Base-by-base conservation (phyloP, 2,888 invertebrate species). In the Hydrotaea cyrtoneurina region DNA sequence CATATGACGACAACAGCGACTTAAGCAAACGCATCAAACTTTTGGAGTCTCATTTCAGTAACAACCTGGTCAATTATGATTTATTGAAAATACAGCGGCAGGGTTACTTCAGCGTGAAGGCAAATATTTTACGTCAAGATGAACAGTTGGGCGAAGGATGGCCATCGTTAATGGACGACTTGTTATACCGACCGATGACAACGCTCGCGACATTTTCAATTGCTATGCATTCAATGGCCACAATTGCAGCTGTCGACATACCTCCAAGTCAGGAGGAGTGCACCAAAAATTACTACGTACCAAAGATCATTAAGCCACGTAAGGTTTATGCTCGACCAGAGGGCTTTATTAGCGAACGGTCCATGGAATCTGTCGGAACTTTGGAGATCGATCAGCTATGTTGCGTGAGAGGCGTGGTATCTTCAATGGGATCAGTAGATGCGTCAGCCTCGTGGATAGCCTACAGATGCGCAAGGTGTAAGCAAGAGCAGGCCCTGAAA, bases 371-470 rank as follows among this genome's bases (percentile, higher is more conserved):
- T 2, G 87, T 91, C 4, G 82, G 62, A 21, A 87, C 86, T 1
- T 55, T 80, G 0, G 84, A 87, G 88, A 96, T 95, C 93, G 96
- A 96, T 94, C 93, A 93, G 92, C 91, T 98, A 86, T 95, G 97
- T 26, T 94, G 96, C 31, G 94, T 98, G 2, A 95, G 96, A 89
- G 98, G 98, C 0, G 97, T 97, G 57, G 96, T 98, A 0, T 96
- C 96, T 83, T 94, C 96, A 90, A 96, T 97, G 3, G 95, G 96
- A 17, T 95, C 95, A 89, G 94, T 95, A 0, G 96, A 95, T 83
- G 94, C 96, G 0, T 93, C 96, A 23, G 95, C 96, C 87, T 94
- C 94, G 8, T 95, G 96, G 91, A 94, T 98, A 93, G 96, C 96
- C 0, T 98, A 89, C n/a, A 89, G 88, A 75, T 92, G 92, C 80